These are phyloP conservation scores for Rhabdophis nuchalis DNA, from an alignment of 2,797 vertebrate species.

Conservation along the genomic window DNA sequence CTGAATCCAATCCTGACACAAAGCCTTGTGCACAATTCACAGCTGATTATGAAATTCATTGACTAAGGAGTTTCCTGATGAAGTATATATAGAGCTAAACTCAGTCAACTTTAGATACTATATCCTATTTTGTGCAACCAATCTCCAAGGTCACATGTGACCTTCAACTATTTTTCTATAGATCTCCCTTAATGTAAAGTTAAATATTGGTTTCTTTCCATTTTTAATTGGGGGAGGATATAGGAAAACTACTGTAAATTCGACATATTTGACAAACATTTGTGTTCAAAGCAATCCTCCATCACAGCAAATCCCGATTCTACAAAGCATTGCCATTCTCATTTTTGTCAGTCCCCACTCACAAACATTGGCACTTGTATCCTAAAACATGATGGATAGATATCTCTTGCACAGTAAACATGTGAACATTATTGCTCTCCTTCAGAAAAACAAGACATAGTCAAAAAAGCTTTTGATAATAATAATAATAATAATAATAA, in stretches of 20 bases:
- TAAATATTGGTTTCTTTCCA: neutral
- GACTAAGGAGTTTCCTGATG: neutral
- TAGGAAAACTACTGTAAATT: neutral
- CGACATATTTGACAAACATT: neutral
- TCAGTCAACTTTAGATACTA: neutral
- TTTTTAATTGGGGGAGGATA: neutral
- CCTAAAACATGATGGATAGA: neutral
- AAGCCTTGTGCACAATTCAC: neutral
- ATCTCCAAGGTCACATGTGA: neutral
- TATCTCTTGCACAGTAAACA: neutral
- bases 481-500: no score
- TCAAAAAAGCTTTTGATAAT: neutral
- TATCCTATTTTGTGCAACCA: neutral
- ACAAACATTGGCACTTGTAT: neutral
- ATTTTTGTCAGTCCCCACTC: neutral
- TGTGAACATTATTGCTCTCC: neutral
- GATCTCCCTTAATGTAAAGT: neutral
- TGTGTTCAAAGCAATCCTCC: neutral
- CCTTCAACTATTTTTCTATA: neutral
- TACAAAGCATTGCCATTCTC: neutral
- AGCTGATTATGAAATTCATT: neutral
- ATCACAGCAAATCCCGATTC: neutral
- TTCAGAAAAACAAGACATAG: neutral
- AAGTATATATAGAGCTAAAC: neutral
- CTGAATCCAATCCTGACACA: neutral